These are phyloP conservation scores for Acanthosepion pharaonis DNA, from an alignment of 2,888 invertebrate genomes.

Conservation along the genomic window DNA sequence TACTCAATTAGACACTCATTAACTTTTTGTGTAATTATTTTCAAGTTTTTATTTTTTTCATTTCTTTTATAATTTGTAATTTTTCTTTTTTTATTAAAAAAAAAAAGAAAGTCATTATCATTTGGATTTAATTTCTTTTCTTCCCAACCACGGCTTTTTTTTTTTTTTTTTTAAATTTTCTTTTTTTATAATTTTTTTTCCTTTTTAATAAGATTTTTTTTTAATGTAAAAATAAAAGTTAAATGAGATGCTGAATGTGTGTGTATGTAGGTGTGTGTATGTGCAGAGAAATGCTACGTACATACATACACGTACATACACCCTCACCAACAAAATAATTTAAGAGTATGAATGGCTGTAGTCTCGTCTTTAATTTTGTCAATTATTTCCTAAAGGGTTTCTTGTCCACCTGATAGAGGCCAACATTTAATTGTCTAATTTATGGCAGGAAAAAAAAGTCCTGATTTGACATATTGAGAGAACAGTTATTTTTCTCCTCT, in stretches of 20 bases:
- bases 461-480: not conserved
- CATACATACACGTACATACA: too few relatives aligned
- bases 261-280: not conserved
- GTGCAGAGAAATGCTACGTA: not conserved
- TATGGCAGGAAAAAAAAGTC: not conserved
- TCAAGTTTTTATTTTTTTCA: not conserved
- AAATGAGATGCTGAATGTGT: not conserved
- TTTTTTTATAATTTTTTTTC: too few relatives aligned
- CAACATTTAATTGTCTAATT: not conserved
- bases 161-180: not conserved
- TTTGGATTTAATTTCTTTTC: not conserved
- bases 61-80: not conserved
- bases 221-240: not conserved
- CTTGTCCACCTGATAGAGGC: not conserved
- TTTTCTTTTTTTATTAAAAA: not conserved
- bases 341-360: not conserved
- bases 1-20: not conserved
- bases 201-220: not conserved
- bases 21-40: not conserved
- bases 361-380: not conserved
- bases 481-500: not conserved
- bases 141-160: not conserved
- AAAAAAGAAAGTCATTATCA: not conserved
- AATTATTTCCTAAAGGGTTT: not conserved
- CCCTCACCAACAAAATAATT: not conserved